These are phyloP conservation scores for Telmatochromis sp. DNA, from an alignment of 2,113 vertebrate genomes.

Conservation along the genomic window DNA sequence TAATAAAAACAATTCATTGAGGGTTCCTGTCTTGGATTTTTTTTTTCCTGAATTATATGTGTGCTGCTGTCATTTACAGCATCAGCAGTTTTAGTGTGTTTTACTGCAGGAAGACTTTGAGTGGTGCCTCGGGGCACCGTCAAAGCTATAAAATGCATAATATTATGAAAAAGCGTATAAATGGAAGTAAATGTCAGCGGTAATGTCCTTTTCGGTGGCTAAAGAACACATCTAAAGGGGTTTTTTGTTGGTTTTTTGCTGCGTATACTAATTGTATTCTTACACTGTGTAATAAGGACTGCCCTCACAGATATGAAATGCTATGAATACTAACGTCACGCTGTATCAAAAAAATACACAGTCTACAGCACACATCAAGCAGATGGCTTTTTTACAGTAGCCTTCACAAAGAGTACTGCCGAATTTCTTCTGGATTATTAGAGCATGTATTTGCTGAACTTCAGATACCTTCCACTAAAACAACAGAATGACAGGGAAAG, in stretches of 20 bases:
- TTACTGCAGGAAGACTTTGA: slow-evolving; percentile 46
- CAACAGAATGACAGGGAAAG: slow-evolving; percentile 47
- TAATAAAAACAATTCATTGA: slow-evolving; percentile 66
- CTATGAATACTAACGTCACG: neutral
- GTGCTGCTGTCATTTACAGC: slow-evolving; percentile 46
- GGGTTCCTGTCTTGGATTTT: neutral
- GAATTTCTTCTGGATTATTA: neutral
- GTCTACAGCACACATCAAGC: neutral
- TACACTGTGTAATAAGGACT: neutral
- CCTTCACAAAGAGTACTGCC: neutral
- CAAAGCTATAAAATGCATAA: slow-evolving; percentile 53
- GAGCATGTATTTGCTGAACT: neutral
- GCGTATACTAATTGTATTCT: neutral
- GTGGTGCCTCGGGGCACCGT: slow-evolving; percentile 28
- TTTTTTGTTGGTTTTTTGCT: neutral
- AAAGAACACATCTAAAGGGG: neutral
- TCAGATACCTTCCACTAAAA: slow-evolving; percentile 16
- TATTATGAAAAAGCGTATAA: slow-evolving; percentile 47
- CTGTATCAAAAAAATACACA: neutral
- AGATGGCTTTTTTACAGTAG: neutral
- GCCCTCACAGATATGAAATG: neutral
- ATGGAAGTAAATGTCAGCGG: slow-evolving; percentile 38
- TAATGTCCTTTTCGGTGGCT: slow-evolving; percentile 18
- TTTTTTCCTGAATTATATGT: slow-evolving; percentile 1
- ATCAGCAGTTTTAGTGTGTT: slow-evolving; percentile 57